phyloP scores from a whole-genome alignment of 2,113 vertebrate genomes.

The Gallinago jamesoni region DNA sequence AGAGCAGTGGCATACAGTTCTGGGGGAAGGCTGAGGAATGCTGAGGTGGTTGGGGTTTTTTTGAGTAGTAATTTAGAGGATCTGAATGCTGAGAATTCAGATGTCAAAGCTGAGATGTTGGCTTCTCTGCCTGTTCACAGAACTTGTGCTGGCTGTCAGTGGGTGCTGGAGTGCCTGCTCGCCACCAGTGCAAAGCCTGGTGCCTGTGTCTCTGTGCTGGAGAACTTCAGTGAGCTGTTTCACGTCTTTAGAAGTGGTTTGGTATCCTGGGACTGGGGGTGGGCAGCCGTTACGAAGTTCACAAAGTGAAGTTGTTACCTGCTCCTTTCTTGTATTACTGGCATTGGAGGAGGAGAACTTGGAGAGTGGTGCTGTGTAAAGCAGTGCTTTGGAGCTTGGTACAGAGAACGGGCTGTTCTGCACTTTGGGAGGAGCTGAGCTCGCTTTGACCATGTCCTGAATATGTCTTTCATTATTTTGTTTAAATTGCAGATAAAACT shows the following conservation, averaged over 20 bases:
- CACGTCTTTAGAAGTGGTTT: not conserved
- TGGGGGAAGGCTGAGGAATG: not conserved
- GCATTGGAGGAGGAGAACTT: not conserved
- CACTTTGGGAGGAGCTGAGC: not conserved
- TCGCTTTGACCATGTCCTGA: not conserved
- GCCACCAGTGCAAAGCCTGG: not conserved
- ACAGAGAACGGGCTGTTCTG: not conserved
- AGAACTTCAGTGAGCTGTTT: not conserved
- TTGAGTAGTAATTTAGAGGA: not conserved
- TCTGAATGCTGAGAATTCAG: not conserved
- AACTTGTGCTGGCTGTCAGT: not conserved
- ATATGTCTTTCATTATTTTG: constrained; percentile 31
- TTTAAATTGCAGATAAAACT: constrained; percentile 83
- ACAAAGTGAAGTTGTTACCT: not conserved
- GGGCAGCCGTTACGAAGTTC: not conserved
- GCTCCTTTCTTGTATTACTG: not conserved
- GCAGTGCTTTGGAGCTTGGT: not conserved
- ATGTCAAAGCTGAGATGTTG: not conserved
- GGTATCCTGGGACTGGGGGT: not conserved
- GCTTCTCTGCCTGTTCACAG: not conserved
- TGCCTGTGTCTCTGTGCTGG: not conserved
- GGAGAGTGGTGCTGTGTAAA: not conserved
- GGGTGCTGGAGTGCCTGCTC: not conserved
- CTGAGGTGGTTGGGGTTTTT: not conserved
- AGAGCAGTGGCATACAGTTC: not conserved